Evolutionary conservation across 2,888 invertebrate genomes (phyloP).

Genomic region (Andrena minutula): DNA sequence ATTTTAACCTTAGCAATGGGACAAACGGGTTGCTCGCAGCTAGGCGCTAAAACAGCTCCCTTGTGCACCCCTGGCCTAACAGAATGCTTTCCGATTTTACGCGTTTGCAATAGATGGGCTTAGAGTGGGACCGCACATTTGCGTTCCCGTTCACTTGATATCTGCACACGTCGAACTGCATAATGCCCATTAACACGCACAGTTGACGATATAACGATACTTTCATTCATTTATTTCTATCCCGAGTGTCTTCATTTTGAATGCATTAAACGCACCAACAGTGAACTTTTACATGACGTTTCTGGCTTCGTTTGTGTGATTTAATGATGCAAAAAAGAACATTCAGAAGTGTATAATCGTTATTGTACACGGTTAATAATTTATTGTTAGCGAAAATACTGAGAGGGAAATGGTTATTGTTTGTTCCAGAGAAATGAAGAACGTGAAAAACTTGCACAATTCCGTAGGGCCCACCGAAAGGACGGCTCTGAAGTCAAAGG

Average conservation of each 20-base stretch:
- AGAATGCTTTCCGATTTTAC: background rate
- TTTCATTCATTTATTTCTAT: background rate
- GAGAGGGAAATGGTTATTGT: background rate
- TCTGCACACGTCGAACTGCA: background rate
- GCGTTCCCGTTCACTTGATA: background rate
- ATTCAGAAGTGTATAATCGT: background rate
- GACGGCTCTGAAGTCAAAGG: conserved; percentile 75
- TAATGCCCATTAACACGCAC: background rate
- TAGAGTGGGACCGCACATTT: background rate
- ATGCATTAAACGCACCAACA: background rate
- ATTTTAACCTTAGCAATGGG: no score
- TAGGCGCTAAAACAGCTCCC: no score
- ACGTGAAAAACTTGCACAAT: conserved; percentile 39
- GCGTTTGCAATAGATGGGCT: background rate
- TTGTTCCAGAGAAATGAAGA: conserved; percentile 59
- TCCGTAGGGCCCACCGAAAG: conserved; percentile 63
- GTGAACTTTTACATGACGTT: no score
- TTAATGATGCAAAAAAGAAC: background rate
- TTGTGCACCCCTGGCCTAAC: no score
- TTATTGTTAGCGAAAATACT: background rate
- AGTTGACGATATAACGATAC: background rate
- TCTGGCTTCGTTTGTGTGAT: background rate
- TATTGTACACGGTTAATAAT: background rate
- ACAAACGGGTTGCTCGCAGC: no score
- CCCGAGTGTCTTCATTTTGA: background rate